A percentile compares a stretch with the other conserved stretches of the same genome.
Conservation (phyloP, 2,113 vertebrate genomes). For the Pithys albifrons region DNA sequence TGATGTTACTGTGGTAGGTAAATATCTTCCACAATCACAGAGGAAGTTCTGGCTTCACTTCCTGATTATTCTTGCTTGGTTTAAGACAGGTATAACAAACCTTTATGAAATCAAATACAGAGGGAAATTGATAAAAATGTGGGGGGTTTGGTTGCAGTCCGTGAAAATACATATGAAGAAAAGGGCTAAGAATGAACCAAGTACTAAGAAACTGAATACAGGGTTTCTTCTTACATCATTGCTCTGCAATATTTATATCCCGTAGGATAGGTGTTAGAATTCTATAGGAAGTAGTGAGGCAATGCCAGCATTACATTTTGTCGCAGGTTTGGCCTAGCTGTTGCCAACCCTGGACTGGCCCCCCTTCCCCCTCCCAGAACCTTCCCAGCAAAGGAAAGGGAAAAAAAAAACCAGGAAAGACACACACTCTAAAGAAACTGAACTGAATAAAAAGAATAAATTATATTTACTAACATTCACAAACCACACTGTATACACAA, state of each 20-base stretch:
- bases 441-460: too few species aligned
- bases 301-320: neutral
- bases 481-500: too few species aligned
- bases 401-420: too few species aligned
- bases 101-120: neutral
- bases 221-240: neutral
- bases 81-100: neutral
- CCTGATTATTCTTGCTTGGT: neutral
- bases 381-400: too few species aligned
- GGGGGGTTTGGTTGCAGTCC: neutral
- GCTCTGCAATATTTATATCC: neutral
- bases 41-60: neutral
- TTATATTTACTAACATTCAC: too few species aligned
- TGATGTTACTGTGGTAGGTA: neutral
- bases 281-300: neutral
- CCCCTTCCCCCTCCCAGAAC: too few species aligned
- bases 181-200: neutral
- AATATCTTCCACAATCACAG: neutral
- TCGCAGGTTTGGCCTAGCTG: too few species aligned
- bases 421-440: too few species aligned
- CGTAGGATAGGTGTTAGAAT: neutral
- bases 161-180: neutral
- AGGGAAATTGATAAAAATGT: neutral
- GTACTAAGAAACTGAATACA: neutral
- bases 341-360: too few species aligned